Conservation (phyloP, 2,888 invertebrate genomes). For the Andrena haemorrhoa region DNA sequence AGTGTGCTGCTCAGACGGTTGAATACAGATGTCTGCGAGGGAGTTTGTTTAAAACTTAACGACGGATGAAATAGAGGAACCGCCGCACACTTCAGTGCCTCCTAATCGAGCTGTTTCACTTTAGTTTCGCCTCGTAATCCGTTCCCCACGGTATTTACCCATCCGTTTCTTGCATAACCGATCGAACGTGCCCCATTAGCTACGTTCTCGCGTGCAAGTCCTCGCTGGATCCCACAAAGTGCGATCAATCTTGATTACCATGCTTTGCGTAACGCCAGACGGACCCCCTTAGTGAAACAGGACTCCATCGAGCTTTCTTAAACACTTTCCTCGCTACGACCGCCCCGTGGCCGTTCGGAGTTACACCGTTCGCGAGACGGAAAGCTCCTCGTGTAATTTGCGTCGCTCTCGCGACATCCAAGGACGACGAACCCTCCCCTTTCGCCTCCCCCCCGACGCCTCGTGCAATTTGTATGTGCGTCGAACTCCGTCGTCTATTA, state of each 20-base stretch:
- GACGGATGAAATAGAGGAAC: no score
- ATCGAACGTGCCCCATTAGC: constrained; percentile 12
- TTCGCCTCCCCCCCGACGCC: no score
- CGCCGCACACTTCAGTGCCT: no score
- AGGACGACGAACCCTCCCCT: neutral
- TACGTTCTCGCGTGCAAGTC: constrained; percentile 21
- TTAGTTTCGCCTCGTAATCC: no score
- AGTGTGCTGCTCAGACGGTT: neutral
- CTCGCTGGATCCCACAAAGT: neutral
- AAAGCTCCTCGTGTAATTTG: neutral
- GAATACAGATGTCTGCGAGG: no score
- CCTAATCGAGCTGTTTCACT: no score
- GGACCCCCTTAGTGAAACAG: neutral
- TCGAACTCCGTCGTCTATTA: constrained; percentile 10
- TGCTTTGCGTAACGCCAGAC: constrained; percentile 11
- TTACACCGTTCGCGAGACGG: neutral
- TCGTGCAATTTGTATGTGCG: constrained; percentile 1
- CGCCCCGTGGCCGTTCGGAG: neutral
- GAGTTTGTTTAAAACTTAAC: no score
- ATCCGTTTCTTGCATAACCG: constrained; percentile 17
- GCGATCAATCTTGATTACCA: constrained; percentile 12
- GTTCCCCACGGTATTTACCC: neutral
- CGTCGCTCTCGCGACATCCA: neutral
- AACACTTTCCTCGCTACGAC: neutral
- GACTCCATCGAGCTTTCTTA: neutral